Conservation (phyloP, 2,113 vertebrate species). For the Ifrita kowaldi region DNA sequence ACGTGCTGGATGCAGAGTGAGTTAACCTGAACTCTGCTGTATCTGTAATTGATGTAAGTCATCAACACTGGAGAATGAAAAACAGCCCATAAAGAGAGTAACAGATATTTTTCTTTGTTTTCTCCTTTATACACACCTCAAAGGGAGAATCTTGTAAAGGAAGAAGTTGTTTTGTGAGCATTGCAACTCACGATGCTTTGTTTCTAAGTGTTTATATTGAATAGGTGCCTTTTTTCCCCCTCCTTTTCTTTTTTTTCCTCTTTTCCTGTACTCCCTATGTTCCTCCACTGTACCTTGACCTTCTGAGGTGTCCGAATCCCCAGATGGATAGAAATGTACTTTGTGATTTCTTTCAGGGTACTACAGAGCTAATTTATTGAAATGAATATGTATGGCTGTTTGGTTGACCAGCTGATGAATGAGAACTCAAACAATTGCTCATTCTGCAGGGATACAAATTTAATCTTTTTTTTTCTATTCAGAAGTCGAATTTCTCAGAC, state of each 20-base stretch:
- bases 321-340: background rate
- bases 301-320: background rate
- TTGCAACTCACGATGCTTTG: background rate
- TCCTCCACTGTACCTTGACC: background rate
- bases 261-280: background rate
- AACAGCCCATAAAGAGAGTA: background rate
- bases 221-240: rapidly evolving
- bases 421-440: background rate
- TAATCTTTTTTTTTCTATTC: background rate
- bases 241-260: rapidly evolving
- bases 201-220: background rate
- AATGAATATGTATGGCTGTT: background rate
- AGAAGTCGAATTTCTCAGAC: background rate
- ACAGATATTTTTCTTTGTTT: background rate
- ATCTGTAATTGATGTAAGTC: background rate
- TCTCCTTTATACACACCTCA: background rate
- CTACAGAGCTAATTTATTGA: background rate
- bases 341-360: background rate
- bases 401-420: background rate
- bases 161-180: background rate
- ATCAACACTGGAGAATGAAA: background rate
- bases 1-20: background rate
- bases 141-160: background rate
- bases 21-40: background rate
- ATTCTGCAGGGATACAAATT: background rate